Base-by-base conservation (phyloP, 2,888 invertebrate genomes). In the Chelonus formosanus region DNA sequence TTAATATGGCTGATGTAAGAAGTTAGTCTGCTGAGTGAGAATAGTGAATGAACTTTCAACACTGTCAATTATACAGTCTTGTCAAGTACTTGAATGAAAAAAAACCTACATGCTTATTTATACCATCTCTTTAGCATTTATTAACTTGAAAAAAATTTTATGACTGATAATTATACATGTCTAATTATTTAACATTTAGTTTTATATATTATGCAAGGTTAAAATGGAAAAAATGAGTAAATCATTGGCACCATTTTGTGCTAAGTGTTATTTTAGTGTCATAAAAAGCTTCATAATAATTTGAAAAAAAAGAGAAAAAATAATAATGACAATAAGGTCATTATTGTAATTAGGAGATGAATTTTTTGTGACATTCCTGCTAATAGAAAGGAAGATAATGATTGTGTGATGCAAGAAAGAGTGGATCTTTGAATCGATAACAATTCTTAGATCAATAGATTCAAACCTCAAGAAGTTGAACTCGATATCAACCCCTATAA, bases 321-420 rank as follows among this genome's bases (percentile, higher is more conserved):
- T 6, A 6, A 40, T 6, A 40, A 40, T 5, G 6, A 40, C 6
- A 40, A 40, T 40, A 1, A 31, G 48, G 3, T 4, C 20, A 20
- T 20, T 20, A 20, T 20, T 20, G 20, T 20, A 20, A 20, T 20
- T 20, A 20, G 6, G 3, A 10, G 10, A 48, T 20, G 6, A 31
- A 10, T 48, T 48, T 48, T 5, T 31, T 10, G 5, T 7, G 10
- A 6, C 10, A 10, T 10, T 48, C 31, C 48, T 31, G 10, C 48
- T 10, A 20, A 5, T 45, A 58, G 20, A 48, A 35, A n/a, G 56
- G 31, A 47, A 10, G 6, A 45, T 34, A 35, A n/a, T 50, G 32
- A 31, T 61, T 58, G 70, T 66, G 66, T 70, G 69, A 72, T 66
- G 67, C 68, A 69, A 71, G 67, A 64, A 48, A 48, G 59, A 47